Evolutionary conservation across 92 coral and sea anemone species (phyloP).

Genomic region (Zoanthus gigantus): DNA sequence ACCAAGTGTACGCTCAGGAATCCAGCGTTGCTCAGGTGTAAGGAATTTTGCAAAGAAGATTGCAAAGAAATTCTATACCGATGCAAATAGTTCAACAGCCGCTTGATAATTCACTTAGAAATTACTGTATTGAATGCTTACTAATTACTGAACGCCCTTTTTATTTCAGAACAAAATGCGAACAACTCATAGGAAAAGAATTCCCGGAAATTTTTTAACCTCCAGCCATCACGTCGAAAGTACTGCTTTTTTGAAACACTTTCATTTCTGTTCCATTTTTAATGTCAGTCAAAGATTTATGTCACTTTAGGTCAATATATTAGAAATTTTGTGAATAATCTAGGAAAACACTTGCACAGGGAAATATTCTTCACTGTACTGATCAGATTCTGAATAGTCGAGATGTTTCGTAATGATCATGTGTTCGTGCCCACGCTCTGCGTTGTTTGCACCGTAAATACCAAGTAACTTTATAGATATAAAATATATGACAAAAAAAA

Average conservation of each 20-base stretch:
- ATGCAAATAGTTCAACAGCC: background rate
- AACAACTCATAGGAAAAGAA: conserved; percentile 45
- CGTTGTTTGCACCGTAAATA: background rate
- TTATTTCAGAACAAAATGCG: background rate
- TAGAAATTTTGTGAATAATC: background rate
- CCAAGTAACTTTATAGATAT: background rate
- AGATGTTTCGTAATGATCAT: background rate
- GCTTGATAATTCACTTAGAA: background rate
- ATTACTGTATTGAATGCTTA: background rate
- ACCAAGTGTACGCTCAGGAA: conserved; percentile 33
- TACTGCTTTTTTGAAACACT: background rate
- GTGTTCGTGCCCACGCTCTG: conserved; percentile 19
- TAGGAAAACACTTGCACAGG: background rate
- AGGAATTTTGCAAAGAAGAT: conserved; percentile 19
- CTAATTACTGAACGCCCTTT: conserved; percentile 26
- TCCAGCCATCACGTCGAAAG: background rate
- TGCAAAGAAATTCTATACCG: conserved; percentile 32
- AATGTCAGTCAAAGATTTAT: background rate
- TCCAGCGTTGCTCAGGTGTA: conserved; percentile 10
- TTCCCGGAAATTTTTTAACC: conserved; percentile 30
- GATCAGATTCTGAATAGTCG: background rate
- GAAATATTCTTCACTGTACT: background rate
- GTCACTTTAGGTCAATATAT: background rate
- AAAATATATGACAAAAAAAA: background rate
- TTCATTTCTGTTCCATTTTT: background rate